Evolutionary conservation across 35 echinoderm and acorn worm genomes (phyloP), one percentile per base, ranked within the genome.

Genomic region (Ptychodera flava): DNA sequence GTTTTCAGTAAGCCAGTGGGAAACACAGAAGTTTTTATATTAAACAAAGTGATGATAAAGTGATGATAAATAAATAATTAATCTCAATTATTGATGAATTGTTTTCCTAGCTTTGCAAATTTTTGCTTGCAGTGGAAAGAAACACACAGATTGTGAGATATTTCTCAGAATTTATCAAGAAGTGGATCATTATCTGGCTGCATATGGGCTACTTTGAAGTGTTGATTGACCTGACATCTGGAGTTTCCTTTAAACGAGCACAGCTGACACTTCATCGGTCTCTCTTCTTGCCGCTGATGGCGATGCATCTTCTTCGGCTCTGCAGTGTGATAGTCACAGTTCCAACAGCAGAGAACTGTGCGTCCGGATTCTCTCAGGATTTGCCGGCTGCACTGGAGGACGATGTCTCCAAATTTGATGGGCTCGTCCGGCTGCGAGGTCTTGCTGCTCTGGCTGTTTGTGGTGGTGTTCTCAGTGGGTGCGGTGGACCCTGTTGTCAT

Each of bases 221-320:
- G 96, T 76, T 99, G 96, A 87, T 93, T 94, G 22, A 99, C 85
- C 34, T 82, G 85, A 86, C 96, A 99, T 2, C 96, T 64, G 16
- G 96, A 94, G 35, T 90, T 52, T 29, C 90, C 87, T 37, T 88
- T 87, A 75, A 88, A 94, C 53, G 87, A 88, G 78, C 96, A 99
- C 30, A 99, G 86, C 78, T 99, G 96, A 77, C 96, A 99, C 35
- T 94, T 94, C 87, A 94, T 90, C 22, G 83, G 85, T 82, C 94
- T 87, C 15, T 76, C 80, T 77, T 99, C 96, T 38, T 90, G 90
- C 35, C 91, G 89, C 85, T 99, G 96, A 81, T 99, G 96, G 75
- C 96, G 85, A 79, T 92, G 89, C 96, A 99, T 99, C 86, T 99
- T 99, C 76, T 90, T 91, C 35, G 96, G 96, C 80, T 99, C 96